Conservation (phyloP, 2,113 vertebrate species). For the Ammodytes dubius region DNA sequence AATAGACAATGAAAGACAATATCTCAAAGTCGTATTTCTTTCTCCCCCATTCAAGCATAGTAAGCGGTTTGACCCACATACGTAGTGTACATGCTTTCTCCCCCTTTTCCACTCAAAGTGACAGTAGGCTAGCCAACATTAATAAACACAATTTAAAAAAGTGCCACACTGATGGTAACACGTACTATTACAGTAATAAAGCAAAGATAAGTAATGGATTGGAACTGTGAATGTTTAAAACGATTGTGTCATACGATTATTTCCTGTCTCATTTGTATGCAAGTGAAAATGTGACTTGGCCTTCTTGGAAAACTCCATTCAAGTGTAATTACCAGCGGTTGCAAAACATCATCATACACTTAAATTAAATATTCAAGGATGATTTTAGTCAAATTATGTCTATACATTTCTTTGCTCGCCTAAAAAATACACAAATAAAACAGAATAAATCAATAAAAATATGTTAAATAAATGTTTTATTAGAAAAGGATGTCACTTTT, state of each 20-base stretch:
- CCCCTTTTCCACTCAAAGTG: too few species aligned
- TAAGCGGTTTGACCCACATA: not conserved
- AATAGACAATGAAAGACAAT: slow-evolving; percentile 35
- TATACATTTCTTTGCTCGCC: not conserved
- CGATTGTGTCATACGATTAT: not conserved
- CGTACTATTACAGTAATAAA: not conserved
- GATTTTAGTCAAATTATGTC: not conserved
- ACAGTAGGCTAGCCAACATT: too few species aligned
- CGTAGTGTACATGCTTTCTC: not conserved
- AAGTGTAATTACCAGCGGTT: not conserved
- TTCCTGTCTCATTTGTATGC: too few species aligned
- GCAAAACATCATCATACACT: not conserved
- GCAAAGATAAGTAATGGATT: too few species aligned
- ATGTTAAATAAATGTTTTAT: not conserved
- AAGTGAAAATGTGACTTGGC: not conserved
- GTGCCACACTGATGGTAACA: not conserved
- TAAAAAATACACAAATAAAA: not conserved
- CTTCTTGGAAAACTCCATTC: not conserved
- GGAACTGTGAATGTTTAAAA: not conserved
- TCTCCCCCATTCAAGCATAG: not conserved
- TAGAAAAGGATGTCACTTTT: not conserved
- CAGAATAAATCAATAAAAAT: not conserved
- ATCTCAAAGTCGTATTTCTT: not conserved
- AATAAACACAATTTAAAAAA: not conserved
- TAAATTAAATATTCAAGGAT: not conserved